These are phyloP conservation scores for Acleris sparsana DNA, from an alignment of 2,888 invertebrate species.

Conservation along the genomic window DNA sequence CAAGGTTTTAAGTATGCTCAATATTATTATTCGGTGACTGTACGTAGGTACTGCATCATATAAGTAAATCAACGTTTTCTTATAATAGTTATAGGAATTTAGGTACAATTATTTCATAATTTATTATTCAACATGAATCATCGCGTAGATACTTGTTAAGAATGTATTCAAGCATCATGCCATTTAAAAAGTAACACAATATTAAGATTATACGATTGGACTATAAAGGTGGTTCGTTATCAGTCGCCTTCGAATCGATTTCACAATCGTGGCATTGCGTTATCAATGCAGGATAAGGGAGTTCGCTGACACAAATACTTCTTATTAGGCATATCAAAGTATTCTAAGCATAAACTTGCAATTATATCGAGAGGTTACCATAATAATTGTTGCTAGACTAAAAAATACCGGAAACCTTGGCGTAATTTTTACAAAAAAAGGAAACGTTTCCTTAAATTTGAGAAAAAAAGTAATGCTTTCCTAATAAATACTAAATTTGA, in stretches of 20 bases:
- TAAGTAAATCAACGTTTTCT: slow-evolving; percentile 6
- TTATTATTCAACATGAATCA: slow-evolving; percentile 21
- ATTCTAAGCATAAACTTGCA: slow-evolving; percentile 18
- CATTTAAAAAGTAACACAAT: background rate
- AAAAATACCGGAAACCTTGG: too few relatives aligned
- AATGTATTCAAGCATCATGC: too few relatives aligned
- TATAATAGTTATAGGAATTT: slow-evolving; percentile 1
- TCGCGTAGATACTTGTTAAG: background rate
- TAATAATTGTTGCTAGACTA: too few relatives aligned
- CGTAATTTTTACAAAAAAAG: too few relatives aligned
- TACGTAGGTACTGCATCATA: too few relatives aligned
- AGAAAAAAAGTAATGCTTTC: too few relatives aligned
- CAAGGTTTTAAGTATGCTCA: too few relatives aligned
- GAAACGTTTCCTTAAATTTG: too few relatives aligned
- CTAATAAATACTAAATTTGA: too few relatives aligned
- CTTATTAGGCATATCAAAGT: slow-evolving; percentile 10
- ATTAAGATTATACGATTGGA: background rate
- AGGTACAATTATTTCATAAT: slow-evolving; percentile 12
- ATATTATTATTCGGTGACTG: too few relatives aligned
- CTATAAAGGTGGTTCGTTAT: slow-evolving; percentile 21
- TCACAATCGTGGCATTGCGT: slow-evolving; percentile 30
- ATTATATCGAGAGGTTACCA: background rate
- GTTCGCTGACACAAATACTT: slow-evolving; percentile 36
- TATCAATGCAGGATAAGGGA: slow-evolving; percentile 37
- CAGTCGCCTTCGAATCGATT: slow-evolving; percentile 31